Evolutionary conservation across 2,113 vertebrate genomes (phyloP).

Genomic region (Microtus richardsoni): DNA sequence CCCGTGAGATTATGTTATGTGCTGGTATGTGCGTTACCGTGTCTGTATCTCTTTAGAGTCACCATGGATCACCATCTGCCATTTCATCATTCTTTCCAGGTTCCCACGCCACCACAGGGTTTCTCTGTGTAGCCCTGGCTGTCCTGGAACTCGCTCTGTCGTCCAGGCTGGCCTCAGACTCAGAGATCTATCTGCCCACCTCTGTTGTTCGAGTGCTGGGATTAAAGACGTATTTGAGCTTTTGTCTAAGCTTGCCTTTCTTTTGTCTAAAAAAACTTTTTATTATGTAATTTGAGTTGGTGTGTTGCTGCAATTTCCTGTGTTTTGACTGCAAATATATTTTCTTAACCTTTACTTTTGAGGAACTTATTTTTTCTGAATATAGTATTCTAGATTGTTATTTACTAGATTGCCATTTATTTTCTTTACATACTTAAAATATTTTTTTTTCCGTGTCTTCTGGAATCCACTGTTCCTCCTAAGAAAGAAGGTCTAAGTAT

Average conservation of each 20-base stretch:
- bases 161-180: background rate
- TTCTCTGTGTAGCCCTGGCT: background rate
- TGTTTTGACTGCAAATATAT: background rate
- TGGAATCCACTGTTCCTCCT: background rate
- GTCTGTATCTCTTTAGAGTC: background rate
- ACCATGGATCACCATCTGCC: too few species aligned
- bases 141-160: background rate
- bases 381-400: background rate
- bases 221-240: background rate
- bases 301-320: background rate
- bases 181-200: background rate
- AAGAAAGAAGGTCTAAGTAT: background rate
- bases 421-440: background rate
- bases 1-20: background rate
- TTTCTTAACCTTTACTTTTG: background rate
- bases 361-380: background rate
- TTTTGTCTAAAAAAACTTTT: background rate
- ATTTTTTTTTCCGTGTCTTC: background rate
- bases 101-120: background rate
- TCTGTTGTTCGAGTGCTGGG: background rate
- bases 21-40: background rate
- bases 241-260: background rate
- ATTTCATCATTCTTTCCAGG: too few species aligned
- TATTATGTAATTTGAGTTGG: background rate
- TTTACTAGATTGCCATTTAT: background rate